Percentiles rank a stretch among this genome's conserved stretches.
Evolutionary conservation across 1,140 invertebrate species (phyloP).

Genomic region (Panagrolaimus sp.): DNA sequence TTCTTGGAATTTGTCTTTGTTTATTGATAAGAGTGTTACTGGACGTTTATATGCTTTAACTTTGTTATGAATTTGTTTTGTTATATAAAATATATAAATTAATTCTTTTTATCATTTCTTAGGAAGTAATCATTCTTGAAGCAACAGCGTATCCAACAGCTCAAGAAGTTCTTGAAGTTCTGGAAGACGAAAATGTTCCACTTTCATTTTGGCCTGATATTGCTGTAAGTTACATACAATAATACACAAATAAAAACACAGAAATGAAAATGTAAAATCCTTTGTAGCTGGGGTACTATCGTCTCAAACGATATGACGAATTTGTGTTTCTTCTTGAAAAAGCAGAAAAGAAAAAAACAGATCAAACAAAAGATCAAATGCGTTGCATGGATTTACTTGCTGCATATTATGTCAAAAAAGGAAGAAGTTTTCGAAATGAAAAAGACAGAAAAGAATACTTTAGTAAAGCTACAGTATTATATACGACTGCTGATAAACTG

Average conservation of each 20-base stretch:
- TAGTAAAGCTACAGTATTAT: not conserved
- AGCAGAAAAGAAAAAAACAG: not conserved
- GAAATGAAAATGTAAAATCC: too few species aligned
- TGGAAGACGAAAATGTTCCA: not conserved
- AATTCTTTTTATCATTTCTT: not conserved
- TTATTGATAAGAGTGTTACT: not conserved
- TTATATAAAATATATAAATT: too few species aligned
- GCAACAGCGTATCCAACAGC: not conserved
- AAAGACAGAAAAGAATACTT: not conserved
- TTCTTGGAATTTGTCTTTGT: not conserved
- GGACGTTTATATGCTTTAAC: not conserved
- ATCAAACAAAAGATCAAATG: not conserved
- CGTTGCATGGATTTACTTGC: not conserved
- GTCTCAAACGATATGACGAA: not conserved
- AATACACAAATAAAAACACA: too few species aligned
- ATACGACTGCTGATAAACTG: not conserved
- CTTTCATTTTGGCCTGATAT: not conserved
- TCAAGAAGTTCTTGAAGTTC: not conserved
- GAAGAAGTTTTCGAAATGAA: not conserved
- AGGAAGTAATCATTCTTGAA: not conserved
- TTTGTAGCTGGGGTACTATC: not conserved
- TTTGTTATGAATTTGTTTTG: not conserved
- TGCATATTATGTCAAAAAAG: not conserved
- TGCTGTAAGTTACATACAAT: not conserved
- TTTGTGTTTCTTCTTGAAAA: not conserved